Base-by-base conservation (phyloP, 1,140 invertebrate genomes). In the Aricia agestis region DNA sequence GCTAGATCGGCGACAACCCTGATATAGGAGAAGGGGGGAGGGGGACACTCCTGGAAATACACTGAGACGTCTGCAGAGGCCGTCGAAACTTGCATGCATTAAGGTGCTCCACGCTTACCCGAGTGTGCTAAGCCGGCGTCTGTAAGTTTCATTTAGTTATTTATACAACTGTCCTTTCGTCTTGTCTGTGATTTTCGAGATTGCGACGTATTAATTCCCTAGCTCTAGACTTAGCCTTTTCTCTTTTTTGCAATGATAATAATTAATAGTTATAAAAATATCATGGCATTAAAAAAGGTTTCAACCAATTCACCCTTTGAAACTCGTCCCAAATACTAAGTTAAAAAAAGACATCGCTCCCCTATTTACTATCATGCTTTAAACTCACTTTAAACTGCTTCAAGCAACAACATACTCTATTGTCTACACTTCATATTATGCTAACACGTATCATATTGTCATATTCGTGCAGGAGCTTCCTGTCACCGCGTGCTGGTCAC, bases 1-100 rank as follows among this genome's bases (percentile, higher is more conserved):
- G 11, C 11, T 4, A 1, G 10, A 52, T 10, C 7, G 13, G 45
- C 13, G 45, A 52, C 45, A 52, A 52, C 45, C 45, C 45, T 52
- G 3, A 15, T 13, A 10, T 11, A 9, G 45, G 11, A 52, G 13
- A 3, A 25, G 25, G 25, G 25, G 45, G 13, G 45, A 52, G 45
- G 45, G 45, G 45, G 36, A 36, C 45, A 52, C 45, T 52, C 45
- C 45, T 52, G 45, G 45, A 15, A 13, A 52, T 52, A 52, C 45
- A 52, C 45, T 3, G 45, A 52, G 9, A 52, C 45, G 45, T 52
- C 45, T 52, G 45, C 45, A 52, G 45, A 13, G 11, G 45, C 45
- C 45, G 45, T 52, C 45, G 45, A 52, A 52, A 52, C 45, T 52
- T 52, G 45, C 45, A 52, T 52, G 45, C 45, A 52, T 52, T 52